Base-by-base conservation (phyloP, 2,113 vertebrate species). In the Varanus salvator region DNA sequence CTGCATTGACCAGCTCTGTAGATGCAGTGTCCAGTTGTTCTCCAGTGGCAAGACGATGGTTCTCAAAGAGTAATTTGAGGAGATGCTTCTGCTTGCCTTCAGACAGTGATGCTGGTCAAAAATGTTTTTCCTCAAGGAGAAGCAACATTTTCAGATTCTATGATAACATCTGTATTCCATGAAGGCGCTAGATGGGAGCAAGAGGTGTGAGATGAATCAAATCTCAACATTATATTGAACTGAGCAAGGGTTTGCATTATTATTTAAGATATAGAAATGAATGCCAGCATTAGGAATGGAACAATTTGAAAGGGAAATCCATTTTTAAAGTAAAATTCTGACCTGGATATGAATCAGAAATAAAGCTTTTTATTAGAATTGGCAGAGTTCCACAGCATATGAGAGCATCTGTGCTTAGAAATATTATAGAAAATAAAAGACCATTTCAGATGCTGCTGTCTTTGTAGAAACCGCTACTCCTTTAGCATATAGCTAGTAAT, bases 21-120 rank as follows among this genome's bases (percentile, higher is more conserved):
- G 6, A 48, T 77, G 19, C 2, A 0, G 0, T 27, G 2, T 12
- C 3, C 2, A 29, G 75, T 82, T 0, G 27, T 57, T 87, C 84
- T 66, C 75, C 23, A 52, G 0, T 2, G 6, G 44, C 85, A 92
- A 2, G 23, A 78, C 5, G 0, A 0, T 3, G 7, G 57, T 34
- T n/a, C 2, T 1, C 2, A 66, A 88, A 78, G 14, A 81, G 34
- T 19, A 88, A 4, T 6, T 12, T 4, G 34, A 80, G 7, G 54
- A 50, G 12, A 66, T 54, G 27, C 15, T 44, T 29, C 23, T 54
- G 14, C 48, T 68, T 4, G 31, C 57, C 8, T 5, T 29, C 44
- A 77, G 29, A 52, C 44, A 54, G 64, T 23, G 23, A 69, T 38
- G 23, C 25, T 57, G 48, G 19, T 44, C 3, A 31, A 78, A 44